Evolutionary conservation across 2,113 vertebrate genomes (phyloP).

Genomic region (Rhea americana): DNA sequence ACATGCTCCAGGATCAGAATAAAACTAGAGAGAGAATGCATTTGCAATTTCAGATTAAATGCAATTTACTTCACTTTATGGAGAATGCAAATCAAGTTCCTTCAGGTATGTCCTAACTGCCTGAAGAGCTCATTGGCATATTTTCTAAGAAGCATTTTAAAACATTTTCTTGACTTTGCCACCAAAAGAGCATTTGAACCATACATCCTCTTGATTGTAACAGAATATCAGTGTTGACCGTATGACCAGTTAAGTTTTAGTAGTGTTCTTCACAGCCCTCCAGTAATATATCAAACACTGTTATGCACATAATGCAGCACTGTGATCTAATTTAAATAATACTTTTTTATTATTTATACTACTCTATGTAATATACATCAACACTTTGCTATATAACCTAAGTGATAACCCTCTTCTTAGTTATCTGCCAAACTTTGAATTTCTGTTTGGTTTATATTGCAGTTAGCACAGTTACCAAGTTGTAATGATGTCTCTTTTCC

Average conservation of each 20-base stretch:
- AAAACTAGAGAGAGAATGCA: background rate
- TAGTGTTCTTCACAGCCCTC: slow-evolving; percentile 78
- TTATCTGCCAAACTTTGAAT: slow-evolving; percentile 76
- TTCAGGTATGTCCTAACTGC: slow-evolving; percentile 62
- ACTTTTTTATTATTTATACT: slow-evolving; percentile 88
- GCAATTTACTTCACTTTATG: slow-evolving; percentile 52
- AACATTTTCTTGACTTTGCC: slow-evolving; percentile 69
- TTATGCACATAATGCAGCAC: slow-evolving; percentile 85
- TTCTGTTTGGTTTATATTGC: slow-evolving; percentile 78
- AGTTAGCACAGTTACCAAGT: slow-evolving; percentile 78
- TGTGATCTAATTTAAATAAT: slow-evolving; percentile 89
- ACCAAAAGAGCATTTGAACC: slow-evolving; percentile 74
- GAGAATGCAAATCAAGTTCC: slow-evolving; percentile 66
- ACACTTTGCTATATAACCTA: slow-evolving; percentile 84
- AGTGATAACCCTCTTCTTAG: slow-evolving; percentile 80
- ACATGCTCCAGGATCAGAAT: background rate
- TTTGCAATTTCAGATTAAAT: slow-evolving; percentile 18
- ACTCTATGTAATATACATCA: slow-evolving; percentile 83
- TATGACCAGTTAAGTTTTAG: slow-evolving; percentile 70
- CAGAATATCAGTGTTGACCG: slow-evolving; percentile 77
- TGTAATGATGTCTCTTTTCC: slow-evolving; percentile 74
- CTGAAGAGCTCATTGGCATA: slow-evolving; percentile 49
- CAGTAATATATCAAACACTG: slow-evolving; percentile 85
- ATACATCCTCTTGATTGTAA: slow-evolving; percentile 71
- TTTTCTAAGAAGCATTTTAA: slow-evolving; percentile 57